Conservation (phyloP, 1,140 invertebrate species). For the Drosophila nannoptera region DNA sequence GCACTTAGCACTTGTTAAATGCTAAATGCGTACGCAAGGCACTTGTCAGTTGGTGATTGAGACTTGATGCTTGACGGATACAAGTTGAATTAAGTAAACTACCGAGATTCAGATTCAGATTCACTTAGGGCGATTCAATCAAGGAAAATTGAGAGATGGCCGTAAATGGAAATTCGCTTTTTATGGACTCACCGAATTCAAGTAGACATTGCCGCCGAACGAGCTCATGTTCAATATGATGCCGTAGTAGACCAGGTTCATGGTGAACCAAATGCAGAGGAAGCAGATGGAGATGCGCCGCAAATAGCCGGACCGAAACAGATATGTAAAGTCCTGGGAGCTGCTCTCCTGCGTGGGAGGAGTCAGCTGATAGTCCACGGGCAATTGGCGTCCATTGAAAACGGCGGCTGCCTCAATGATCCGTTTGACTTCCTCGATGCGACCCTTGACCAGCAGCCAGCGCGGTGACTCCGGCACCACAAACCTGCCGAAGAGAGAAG, state of each 20-base stretch:
- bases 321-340: constrained; percentile 81
- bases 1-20: constrained; percentile 64
- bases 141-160: constrained; percentile 9
- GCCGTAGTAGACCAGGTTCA: constrained; percentile 87
- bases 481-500: constrained; percentile 80
- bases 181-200: constrained; percentile 82
- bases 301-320: constrained; percentile 83
- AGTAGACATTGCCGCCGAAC: constrained; percentile 85
- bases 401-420: constrained; percentile 85
- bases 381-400: constrained; percentile 82
- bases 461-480: constrained; percentile 91
- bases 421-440: constrained; percentile 83
- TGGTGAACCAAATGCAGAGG: constrained; percentile 85
- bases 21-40: constrained; percentile 50
- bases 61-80: constrained; percentile 19
- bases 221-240: constrained; percentile 85
- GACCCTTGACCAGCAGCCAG: constrained; percentile 89
- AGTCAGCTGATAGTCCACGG: constrained; percentile 82
- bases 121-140: constrained; percentile 22
- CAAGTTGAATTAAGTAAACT: constrained; percentile 26
- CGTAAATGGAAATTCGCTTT: background rate
- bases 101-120: constrained; percentile 13
- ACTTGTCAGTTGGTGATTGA: constrained; percentile 23
- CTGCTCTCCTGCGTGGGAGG: constrained; percentile 78
- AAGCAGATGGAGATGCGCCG: constrained; percentile 84